phyloP scores from a whole-genome alignment of 35 echinoderm and acorn worm species.

The Apostichopus parvimensis region DNA sequence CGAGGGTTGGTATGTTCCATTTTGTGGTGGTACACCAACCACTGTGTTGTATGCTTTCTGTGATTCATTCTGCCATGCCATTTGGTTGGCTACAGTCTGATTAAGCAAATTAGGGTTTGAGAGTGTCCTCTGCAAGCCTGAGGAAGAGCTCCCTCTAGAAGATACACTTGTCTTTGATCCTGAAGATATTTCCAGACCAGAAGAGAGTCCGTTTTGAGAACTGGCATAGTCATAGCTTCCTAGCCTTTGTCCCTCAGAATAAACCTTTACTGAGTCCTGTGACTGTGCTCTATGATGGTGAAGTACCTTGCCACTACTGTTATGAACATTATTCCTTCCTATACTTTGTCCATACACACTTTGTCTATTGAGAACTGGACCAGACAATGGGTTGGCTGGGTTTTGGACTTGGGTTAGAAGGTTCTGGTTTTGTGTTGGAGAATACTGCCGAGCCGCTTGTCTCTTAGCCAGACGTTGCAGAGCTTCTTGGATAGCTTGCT shows the following conservation, averaged over 20 bases:
- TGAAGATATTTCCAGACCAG: constrained; percentile 19
- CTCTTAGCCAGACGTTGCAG: constrained; percentile 84
- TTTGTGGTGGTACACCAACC: constrained; percentile 54
- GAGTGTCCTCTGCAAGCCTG: constrained; percentile 11
- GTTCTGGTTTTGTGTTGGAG: constrained; percentile 78
- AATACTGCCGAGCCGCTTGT: constrained; percentile 94
- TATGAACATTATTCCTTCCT: background rate
- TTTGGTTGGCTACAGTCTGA: background rate
- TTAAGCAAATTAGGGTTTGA: constrained; percentile 46
- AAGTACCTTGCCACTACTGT: background rate
- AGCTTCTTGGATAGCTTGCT: constrained; percentile 98
- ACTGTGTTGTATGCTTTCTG: constrained; percentile 58
- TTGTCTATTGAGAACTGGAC: constrained; percentile 15
- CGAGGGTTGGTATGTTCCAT: constrained; percentile 52
- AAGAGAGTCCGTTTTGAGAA: background rate
- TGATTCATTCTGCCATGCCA: constrained; percentile 52
- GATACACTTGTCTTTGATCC: constrained; percentile 33
- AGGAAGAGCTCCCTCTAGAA: constrained; percentile 43
- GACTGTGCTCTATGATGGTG: constrained; percentile 33
- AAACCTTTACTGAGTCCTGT: background rate
- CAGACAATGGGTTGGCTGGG: constrained; percentile 19
- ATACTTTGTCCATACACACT: constrained; percentile 37
- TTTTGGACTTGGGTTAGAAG: constrained; percentile 67
- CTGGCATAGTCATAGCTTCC: background rate
- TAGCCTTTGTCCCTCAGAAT: background rate